Conservation (phyloP, 2,888 invertebrate species). For the Eupithecia insigniata region DNA sequence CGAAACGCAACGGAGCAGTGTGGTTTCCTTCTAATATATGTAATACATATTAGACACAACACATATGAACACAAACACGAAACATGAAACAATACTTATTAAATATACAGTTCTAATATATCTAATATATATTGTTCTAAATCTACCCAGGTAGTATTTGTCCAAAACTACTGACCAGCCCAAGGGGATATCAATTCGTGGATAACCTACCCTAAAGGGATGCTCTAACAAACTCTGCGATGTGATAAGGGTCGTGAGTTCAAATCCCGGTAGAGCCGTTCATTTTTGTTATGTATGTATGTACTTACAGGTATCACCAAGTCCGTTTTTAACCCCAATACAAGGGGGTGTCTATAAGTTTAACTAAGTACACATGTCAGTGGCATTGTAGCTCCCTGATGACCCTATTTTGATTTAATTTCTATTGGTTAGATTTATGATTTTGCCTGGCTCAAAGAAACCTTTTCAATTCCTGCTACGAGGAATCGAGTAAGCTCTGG, state of each 20-base stretch:
- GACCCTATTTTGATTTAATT: neutral
- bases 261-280: conserved; percentile 3
- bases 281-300: neutral
- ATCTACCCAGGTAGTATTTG: neutral
- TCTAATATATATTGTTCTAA: conserved; percentile 1
- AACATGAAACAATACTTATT: no score
- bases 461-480: no score
- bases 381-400: neutral
- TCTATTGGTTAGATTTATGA: neutral
- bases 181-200: neutral
- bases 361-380: no score
- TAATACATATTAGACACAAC: no score
- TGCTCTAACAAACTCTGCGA: conserved; percentile 5
- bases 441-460: no score
- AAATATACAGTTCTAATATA: no score
- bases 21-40: no score
- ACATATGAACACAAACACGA: no score
- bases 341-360: neutral
- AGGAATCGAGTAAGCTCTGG: no score
- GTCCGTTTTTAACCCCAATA: neutral
- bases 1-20: no score
- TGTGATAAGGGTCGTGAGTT: conserved; percentile 7
- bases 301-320: neutral
- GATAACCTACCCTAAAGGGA: neutral
- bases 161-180: neutral